phyloP scores from a whole-genome alignment of 1,140 invertebrate species.

The Bombyx mori region ASM3026992v2 NC_085128.1:13478001-13478500 shows the following conservation, averaged over 20 bases:
- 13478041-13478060: no score
- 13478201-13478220: not conserved
- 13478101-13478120: not conserved
- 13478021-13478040: no score
- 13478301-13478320: constrained; percentile 76
- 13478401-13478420: no score
- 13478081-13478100: no score
- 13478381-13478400: not conserved
- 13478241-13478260: constrained; percentile 72
- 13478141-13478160: not conserved
- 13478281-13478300: constrained; percentile 83
- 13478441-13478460: no score
- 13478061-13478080: no score
- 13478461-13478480: no score
- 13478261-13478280: constrained; percentile 90
- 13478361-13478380: constrained; percentile 84
- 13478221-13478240: no score
- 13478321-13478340: constrained; percentile 82
- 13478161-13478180: not conserved
- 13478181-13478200: not conserved
- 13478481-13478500: no score
- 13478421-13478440: no score
- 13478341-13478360: constrained; percentile 90
- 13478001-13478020: no score
- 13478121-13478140: not conserved